A percentile compares a stretch with the other conserved stretches of the same genome.
Evolutionary conservation across 2,888 invertebrate species (phyloP).

Genomic region (Athripsodes cinereus): DNA sequence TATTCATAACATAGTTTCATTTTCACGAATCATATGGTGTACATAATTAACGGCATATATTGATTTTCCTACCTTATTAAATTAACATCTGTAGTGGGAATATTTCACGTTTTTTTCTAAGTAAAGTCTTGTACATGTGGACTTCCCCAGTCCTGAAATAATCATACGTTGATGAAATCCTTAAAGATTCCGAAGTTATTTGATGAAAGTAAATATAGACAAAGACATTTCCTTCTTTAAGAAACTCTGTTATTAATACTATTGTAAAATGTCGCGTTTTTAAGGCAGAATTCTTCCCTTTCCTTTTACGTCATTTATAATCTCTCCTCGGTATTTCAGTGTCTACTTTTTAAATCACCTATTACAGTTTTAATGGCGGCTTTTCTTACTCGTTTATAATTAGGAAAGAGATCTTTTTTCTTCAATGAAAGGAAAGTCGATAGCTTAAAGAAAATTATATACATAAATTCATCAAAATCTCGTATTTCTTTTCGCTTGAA

Average conservation of each 20-base stretch:
- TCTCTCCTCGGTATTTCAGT: constrained; percentile 26
- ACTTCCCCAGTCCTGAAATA: no score
- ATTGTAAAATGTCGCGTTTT: constrained; percentile 26
- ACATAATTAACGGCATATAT: no score
- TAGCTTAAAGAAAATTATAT: constrained; percentile 9
- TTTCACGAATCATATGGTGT: no score
- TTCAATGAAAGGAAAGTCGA: constrained; percentile 18
- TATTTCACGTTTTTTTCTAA: no score
- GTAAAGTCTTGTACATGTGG: no score
- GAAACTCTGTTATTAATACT: constrained; percentile 19
- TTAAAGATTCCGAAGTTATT: no score
- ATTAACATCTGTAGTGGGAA: no score
- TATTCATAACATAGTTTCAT: no score
- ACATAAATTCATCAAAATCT: constrained; percentile 7
- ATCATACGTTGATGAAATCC: no score
- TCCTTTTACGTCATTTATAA: constrained; percentile 27
- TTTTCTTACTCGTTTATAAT: constrained; percentile 25
- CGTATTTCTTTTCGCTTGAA: constrained; percentile 1
- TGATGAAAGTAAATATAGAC: no score
- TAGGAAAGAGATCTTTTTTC: constrained; percentile 27
- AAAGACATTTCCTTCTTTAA: not conserved
- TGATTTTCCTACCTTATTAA: no score
- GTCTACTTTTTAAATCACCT: constrained; percentile 28
- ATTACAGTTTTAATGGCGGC: constrained; percentile 28
- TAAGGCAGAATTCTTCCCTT: constrained; percentile 21